Conservation (phyloP, 2,797 vertebrate species). For the Potorous gilbertii region DNA sequence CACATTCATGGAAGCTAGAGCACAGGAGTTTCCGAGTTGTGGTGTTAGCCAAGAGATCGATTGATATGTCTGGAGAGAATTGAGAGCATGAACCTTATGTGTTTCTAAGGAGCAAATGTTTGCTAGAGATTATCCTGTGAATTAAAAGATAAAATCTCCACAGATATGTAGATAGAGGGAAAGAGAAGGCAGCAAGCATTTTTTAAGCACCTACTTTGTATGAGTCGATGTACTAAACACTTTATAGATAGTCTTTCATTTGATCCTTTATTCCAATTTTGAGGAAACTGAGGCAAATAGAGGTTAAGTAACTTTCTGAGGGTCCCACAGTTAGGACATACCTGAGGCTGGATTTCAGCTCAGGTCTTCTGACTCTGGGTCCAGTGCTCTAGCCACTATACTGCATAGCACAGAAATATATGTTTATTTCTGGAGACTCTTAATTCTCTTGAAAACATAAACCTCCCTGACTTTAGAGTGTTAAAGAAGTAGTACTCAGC, state of each 20-base stretch:
- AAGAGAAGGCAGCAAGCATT: not conserved
- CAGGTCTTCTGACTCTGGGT: not conserved
- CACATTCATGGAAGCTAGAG: not conserved
- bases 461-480: not conserved
- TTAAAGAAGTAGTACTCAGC: not conserved
- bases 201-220: not conserved
- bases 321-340: not conserved
- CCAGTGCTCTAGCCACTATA: not conserved
- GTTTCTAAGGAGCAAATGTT: rapidly evolving
- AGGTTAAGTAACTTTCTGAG: not conserved
- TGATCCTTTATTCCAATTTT: not conserved
- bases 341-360: not conserved
- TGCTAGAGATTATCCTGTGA: rapidly evolving
- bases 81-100: not conserved
- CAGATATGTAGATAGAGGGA: not conserved
- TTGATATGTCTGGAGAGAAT: rapidly evolving
- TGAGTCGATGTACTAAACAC: not conserved
- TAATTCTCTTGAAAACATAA: not conserved
- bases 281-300: not conserved
- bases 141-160: rapidly evolving
- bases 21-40: rapidly evolving
- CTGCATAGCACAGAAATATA: not conserved
- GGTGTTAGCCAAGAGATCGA: not conserved
- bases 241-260: not conserved
- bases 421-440: not conserved